Conservation (phyloP, 2,888 invertebrate species). For the Eupithecia abbreviata region DNA sequence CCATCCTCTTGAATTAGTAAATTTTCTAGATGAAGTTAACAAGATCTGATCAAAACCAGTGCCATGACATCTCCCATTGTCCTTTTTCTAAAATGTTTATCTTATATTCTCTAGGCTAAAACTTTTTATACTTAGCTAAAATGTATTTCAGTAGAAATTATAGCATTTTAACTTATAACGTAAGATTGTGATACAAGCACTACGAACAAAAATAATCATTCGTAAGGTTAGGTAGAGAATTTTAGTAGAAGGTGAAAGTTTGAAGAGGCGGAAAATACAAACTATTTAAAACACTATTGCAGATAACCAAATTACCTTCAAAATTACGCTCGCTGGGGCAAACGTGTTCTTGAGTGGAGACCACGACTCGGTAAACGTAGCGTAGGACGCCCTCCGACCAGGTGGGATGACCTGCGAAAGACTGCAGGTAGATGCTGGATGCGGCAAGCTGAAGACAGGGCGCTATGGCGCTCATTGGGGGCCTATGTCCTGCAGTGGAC, state of each 20-base stretch:
- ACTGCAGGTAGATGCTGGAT: too few relatives aligned
- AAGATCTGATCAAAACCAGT: conserved; percentile 46
- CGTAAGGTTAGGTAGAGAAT: neutral
- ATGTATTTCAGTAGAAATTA: conserved; percentile 44
- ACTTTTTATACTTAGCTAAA: conserved; percentile 28
- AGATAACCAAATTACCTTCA: neutral
- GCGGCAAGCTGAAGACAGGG: too few relatives aligned
- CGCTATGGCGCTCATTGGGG: too few relatives aligned
- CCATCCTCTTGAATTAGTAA: conserved; percentile 44
- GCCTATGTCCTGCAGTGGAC: too few relatives aligned
- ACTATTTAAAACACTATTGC: neutral
- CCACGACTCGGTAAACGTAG: too few relatives aligned
- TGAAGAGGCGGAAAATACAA: neutral
- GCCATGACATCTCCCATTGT: conserved; percentile 42
- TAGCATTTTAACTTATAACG: conserved; percentile 4
- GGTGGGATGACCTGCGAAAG: too few relatives aligned
- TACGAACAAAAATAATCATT: conserved; percentile 4
- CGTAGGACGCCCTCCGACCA: too few relatives aligned
- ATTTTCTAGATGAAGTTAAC: conserved; percentile 36
- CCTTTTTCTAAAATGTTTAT: conserved; percentile 36
- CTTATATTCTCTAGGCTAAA: conserved; percentile 27
- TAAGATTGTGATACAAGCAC: neutral
- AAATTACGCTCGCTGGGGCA: too few relatives aligned
- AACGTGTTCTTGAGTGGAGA: too few relatives aligned
- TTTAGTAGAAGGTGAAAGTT: neutral